Conservation (phyloP, 2,888 invertebrate species). For the Latrodectus hesperus region DNA sequence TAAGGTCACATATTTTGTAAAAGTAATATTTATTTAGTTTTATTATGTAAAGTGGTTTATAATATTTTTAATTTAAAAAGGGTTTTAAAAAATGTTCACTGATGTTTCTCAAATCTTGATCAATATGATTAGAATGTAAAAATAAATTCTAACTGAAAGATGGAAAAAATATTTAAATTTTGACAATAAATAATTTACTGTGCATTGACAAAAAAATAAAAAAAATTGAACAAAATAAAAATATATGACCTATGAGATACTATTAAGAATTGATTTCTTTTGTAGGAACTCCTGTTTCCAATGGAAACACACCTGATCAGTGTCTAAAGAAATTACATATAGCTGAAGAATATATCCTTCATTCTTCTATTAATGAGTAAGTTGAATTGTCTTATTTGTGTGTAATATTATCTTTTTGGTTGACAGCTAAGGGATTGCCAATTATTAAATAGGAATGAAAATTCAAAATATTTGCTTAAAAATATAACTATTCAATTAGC, state of each 20-base stretch:
- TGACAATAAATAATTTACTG: not conserved
- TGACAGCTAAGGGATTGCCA: no score
- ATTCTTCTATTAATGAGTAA: constrained; percentile 47
- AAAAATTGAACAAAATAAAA: not conserved
- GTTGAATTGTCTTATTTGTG: not conserved
- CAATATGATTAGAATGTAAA: not conserved
- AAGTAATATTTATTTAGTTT: no score
- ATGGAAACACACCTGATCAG: not conserved
- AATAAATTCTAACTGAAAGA: not conserved
- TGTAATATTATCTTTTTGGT: no score
- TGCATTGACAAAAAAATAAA: not conserved
- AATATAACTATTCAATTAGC: no score
- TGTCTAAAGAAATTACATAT: constrained; percentile 9
- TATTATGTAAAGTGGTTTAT: no score
- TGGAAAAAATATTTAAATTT: constrained; percentile 3
- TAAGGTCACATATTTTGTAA: no score
- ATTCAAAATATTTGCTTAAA: no score
- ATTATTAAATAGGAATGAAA: no score
- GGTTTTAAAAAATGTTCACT: no score
- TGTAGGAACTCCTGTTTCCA: not conserved
- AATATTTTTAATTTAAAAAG: no score
- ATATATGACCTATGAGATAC: not conserved
- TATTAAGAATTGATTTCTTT: not conserved
- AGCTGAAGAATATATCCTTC: constrained; percentile 26
- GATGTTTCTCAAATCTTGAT: no score